Percentiles rank a stretch among this genome's conserved stretches.
Evolutionary conservation across 2,113 vertebrate species (phyloP).

Genomic region (Poecile atricapillus): DNA sequence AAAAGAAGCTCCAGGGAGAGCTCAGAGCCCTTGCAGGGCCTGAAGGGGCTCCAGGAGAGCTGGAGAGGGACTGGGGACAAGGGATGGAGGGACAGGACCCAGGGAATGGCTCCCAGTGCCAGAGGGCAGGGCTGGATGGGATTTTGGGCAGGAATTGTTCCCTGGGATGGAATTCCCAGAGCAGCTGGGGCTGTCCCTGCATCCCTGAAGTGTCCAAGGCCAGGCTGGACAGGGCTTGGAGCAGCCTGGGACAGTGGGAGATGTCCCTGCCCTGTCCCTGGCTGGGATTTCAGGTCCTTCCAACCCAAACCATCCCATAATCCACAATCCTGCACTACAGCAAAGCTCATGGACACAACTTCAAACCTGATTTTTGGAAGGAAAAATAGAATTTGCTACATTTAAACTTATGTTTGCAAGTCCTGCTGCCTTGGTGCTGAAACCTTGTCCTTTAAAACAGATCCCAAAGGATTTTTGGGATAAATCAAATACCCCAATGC

Average conservation of each 20-base stretch:
- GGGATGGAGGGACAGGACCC: neutral
- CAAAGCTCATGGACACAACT: accelerated
- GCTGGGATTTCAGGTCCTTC: neutral
- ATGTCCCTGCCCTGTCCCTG: neutral
- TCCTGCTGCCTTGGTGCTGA: neutral
- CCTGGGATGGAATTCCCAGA: neutral
- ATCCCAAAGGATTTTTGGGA: neutral
- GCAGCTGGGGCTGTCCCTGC: neutral
- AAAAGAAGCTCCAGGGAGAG: neutral
- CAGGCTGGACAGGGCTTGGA: neutral
- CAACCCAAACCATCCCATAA: neutral
- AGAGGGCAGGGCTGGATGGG: neutral
- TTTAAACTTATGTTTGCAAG: neutral
- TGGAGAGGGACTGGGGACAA: neutral
- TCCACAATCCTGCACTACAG: accelerated
- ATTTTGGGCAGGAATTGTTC: neutral
- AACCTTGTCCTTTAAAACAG: neutral
- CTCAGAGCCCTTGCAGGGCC: neutral
- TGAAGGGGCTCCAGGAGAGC: neutral
- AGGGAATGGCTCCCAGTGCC: neutral
- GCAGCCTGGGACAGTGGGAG: neutral
- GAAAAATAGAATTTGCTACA: neutral
- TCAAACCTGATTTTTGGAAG: neutral
- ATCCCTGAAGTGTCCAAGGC: neutral
- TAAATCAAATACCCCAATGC: neutral